Percentiles rank a stretch among this genome's conserved stretches.
Conservation (phyloP, 2,113 vertebrate species). For the Entelurus aequoreus region DNA sequence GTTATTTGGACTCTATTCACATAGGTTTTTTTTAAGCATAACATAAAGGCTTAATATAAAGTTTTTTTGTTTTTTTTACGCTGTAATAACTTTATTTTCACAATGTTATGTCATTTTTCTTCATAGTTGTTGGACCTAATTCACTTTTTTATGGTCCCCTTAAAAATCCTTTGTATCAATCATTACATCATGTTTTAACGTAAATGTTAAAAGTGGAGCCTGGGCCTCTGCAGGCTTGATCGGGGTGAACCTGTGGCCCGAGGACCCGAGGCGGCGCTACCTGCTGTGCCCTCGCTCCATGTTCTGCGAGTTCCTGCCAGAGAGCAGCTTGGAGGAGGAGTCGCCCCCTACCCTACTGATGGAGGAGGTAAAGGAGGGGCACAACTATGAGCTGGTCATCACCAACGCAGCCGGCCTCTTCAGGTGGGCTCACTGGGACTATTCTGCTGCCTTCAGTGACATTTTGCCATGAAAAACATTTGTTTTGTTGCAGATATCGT, state of each 20-base stretch:
- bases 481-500: conserved; percentile 69
- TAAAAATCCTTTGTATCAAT: too few relatives aligned
- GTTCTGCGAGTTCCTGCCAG: conserved; percentile 84
- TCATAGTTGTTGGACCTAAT: too few relatives aligned
- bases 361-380: conserved; percentile 76
- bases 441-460: background rate
- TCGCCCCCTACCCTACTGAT: conserved; percentile 65
- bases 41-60: too few relatives aligned
- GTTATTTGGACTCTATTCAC: too few relatives aligned
- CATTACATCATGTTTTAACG: too few relatives aligned
- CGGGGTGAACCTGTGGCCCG: conserved; percentile 85
- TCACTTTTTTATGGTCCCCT: too few relatives aligned
- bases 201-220: too few relatives aligned
- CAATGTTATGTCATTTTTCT: too few relatives aligned
- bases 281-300: conserved; percentile 82
- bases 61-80: too few relatives aligned
- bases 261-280: conserved; percentile 66
- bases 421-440: conserved; percentile 68
- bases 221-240: conserved; percentile 73
- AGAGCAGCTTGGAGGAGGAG: conserved; percentile 60
- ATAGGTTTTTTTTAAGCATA: too few relatives aligned
- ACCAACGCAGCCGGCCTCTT: conserved; percentile 73
- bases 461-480: background rate
- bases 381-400: conserved; percentile 79
- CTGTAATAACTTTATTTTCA: too few relatives aligned